Evolutionary conservation across 1,140 invertebrate genomes (phyloP), one percentile per base, ranked within the genome.

Genomic region (Thalassaphorura encarpata): DNA sequence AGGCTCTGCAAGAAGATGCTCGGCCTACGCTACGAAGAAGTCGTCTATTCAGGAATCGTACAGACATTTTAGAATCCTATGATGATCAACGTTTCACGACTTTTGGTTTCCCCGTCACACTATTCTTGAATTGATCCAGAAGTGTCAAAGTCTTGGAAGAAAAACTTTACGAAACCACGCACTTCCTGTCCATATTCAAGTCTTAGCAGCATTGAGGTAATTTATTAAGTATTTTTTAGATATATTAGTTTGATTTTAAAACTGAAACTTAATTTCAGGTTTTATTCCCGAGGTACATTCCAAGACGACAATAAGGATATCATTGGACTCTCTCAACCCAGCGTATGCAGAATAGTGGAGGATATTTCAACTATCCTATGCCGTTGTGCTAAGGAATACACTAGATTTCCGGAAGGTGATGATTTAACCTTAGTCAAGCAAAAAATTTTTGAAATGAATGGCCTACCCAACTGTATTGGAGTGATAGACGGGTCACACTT

Each of bases 401-500:
- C 49, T 18, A 39, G 11, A 0, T 59, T 59, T 19, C 57, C 49
- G 18, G n/a, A n/a, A 23, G 16, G 49, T 6, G 3, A 31, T 27
- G 31, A 27, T 4, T 11, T 23, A 4, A 33, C 15, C 21, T 23
- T 24, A n/a, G 26, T 24, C 0, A 62, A 62, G 23, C 21, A 29
- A 16, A 21, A 28, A 24, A 55, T 56, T 49, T 39, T n/a, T 45
- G 2, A 24, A 18, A 27, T 42, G 3, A 5, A 15, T 19, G 31
- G 46, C 24, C 45, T 63, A 42, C 61, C 57, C 0, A 60, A 60
- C 33, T 49, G 66, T 0, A 56, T 60, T 27, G 66, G 66, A 11
- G 46, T 60, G 16, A 61, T 69, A 18, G 68, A 69, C 46, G 68
- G 68, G 39, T 67, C 66, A 8, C 66, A 68, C 36, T 54, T 69